Evolutionary conservation across 2,797 vertebrate species (phyloP), one percentile per base, ranked within the genome.

Genomic region (Taenioides sp.): DNA sequence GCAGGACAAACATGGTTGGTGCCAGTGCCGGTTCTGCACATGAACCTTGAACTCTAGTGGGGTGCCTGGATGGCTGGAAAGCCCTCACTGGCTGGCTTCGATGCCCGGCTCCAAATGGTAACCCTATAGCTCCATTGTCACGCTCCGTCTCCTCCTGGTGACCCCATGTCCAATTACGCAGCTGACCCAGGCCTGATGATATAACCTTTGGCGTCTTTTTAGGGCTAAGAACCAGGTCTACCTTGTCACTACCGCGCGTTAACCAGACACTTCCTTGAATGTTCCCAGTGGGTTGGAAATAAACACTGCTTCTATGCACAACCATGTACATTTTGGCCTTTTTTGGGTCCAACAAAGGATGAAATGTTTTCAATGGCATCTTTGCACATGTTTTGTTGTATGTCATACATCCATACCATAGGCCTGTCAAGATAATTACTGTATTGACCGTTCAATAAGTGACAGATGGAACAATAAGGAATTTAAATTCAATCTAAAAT

Each of bases 251-350:
- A 78, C 78, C 69, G 81, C 79, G 88, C 47, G 88, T 90, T 93
- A 94, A 94, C 87, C 92, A 93, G 93, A 90, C 89, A 92, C 90
- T 93, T 93, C 90, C 93, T 88, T 89, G 89, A 92, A 88, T 87
- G 83, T 82, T 89, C 86, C 91, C 91, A 73, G 40, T 79, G 90
- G 90, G 84, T 77, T 20, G 12, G 43, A 69, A 75, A 81, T 73
- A 86, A 82, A 68, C 79, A 72, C 68, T 82, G 70, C 80, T 88
- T 77, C 72, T 55, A 75, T 76, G 69, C 62, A 52, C 67, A 47
- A 7, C 43, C 72, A 54, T 55, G 70, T 65, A 52, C 40, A 60
- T 54, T 47, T 47, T 16, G 14, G 43, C 43, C 34, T 37, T 47
- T 47, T 47, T 47, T 47, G 43, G 14, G 43, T 47, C 14, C 43